These are phyloP conservation scores for Leptodactylus fuscus DNA, from an alignment of 2,113 vertebrate genomes.

Conservation along the genomic window DNA sequence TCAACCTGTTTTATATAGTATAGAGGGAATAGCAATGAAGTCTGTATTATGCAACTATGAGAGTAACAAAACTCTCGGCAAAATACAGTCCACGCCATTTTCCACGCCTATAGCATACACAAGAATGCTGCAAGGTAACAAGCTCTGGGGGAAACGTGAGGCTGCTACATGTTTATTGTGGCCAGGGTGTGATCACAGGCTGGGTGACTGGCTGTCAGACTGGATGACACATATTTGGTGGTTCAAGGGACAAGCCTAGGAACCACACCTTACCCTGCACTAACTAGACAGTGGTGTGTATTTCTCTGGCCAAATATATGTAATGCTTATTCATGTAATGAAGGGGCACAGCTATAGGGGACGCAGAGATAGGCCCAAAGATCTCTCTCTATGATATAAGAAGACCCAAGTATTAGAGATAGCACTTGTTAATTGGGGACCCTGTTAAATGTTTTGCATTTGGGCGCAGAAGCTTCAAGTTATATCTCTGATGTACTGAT, in stretches of 20 bases:
- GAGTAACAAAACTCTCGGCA: neutral
- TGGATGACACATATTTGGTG: slow-evolving; percentile 29
- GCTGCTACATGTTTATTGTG: slow-evolving; percentile 11
- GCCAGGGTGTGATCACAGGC: slow-evolving; percentile 29
- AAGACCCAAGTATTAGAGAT: no score
- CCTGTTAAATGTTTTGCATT: no score
- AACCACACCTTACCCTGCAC: slow-evolving; percentile 13
- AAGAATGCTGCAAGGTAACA: neutral
- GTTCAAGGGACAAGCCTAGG: slow-evolving; percentile 1
- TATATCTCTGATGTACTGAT: neutral
- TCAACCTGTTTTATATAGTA: no score
- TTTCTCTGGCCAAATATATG: neutral
- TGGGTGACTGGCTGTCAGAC: neutral
- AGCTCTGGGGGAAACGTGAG: neutral
- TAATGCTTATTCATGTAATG: neutral
- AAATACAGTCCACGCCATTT: neutral
- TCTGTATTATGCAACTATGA: neutral
- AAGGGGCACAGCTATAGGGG: no score
- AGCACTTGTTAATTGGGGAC: no score
- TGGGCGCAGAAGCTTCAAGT: no score
- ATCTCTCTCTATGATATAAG: no score
- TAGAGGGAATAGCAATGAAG: no score
- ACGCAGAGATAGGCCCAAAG: no score
- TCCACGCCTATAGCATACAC: neutral
- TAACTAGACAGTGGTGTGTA: neutral